Conservation (phyloP, 2,888 invertebrate genomes). For the Lycia hirtaria region DNA sequence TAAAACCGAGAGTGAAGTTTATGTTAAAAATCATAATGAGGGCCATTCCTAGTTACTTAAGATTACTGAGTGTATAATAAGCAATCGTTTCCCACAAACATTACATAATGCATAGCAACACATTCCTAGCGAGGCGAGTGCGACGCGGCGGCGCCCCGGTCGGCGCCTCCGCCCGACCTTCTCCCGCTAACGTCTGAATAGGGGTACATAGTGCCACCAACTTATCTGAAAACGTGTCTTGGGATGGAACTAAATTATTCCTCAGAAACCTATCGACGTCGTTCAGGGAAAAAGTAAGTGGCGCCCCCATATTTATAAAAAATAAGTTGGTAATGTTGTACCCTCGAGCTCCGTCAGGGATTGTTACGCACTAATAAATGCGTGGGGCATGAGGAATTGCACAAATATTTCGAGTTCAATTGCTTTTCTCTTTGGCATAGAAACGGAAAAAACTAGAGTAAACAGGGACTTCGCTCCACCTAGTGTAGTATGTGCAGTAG, state of each 20-base stretch:
- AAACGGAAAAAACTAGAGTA: neutral
- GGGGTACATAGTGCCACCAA: conserved; percentile 7
- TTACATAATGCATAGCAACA: conserved; percentile 42
- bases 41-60: neutral
- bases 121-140: conserved; percentile 52
- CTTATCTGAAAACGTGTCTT: neutral
- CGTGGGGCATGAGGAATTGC: conserved; percentile 15
- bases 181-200: conserved; percentile 29
- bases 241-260: neutral
- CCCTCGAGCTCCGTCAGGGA: conserved; percentile 21
- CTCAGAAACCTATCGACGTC: neutral
- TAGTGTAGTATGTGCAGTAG: neutral
- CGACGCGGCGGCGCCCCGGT: conserved; percentile 57
- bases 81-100: conserved; percentile 19
- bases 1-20: no score
- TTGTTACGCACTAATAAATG: conserved; percentile 31
- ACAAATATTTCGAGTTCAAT: conserved; percentile 8
- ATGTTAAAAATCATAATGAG: no score
- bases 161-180: conserved; percentile 58
- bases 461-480: neutral
- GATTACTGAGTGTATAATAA: neutral
- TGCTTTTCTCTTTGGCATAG: neutral
- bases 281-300: neutral
- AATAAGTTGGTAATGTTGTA: neutral
- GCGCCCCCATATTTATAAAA: neutral